Evolutionary conservation across 2,113 vertebrate species (phyloP), one percentile per base, ranked within the genome.

Genomic region (Apus apus): DNA sequence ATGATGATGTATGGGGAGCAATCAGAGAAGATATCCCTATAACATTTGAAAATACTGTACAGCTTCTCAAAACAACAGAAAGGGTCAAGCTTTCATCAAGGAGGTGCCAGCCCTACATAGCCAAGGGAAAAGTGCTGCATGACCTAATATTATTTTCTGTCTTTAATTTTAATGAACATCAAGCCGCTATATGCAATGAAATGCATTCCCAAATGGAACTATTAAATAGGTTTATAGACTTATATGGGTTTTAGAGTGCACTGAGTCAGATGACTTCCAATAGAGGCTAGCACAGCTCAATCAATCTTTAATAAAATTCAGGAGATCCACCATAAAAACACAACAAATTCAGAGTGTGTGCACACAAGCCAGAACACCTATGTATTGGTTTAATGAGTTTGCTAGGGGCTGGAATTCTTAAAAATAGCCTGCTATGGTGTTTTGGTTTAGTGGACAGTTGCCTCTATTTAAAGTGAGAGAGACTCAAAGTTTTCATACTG

Each of bases 131-230:
- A 83, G 8, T 4, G 5, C 43, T 78, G 48, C 81, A 83, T 87
- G 87, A 91, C 34, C 50, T 62, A 70, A 51, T 64, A 71, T 27
- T 93, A 80, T 84, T 77, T 76, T 93, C 94, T 85, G 25, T 32
- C 56, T 93, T 91, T 77, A 89, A 77, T 94, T 95, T 91, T 96
- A 84, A 96, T 92, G 85, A 93, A 36, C 76, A 77, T 83, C 68
- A 78, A 53, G 32, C 17, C 75, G 32, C 79, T 32, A 15, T 80
- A 60, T 56, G 78, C 75, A 71, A 80, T 0, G 0, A 82, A 90
- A 93, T 48, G 26, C n/a, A 22, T 58, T 93, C 71, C 58, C 81
- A 73, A 38, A 48, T 65, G 80, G 68, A 40, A 90, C 65, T 19
- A 23, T 71, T 96, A 90, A 94, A 80, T 66, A 93, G 56, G 48